Evolutionary conservation across 2,797 vertebrate genomes (phyloP).

Genomic region (Typhlichthys subterraneus): DNA sequence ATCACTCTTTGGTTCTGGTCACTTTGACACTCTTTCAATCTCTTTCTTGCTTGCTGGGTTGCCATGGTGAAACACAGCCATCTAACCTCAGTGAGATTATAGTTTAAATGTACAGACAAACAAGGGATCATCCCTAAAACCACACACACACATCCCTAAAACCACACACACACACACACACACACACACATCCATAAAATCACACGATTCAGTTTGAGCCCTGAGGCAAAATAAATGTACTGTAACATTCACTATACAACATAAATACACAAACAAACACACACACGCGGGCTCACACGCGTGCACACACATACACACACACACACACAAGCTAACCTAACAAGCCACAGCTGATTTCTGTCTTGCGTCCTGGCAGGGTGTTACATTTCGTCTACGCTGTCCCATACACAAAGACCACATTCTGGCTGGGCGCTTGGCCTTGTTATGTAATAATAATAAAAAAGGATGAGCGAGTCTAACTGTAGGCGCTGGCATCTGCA

Average conservation of each 20-base stretch:
- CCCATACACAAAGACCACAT: slow-evolving; percentile 63
- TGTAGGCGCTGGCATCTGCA: slow-evolving; percentile 49
- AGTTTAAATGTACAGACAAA: slow-evolving; percentile 35
- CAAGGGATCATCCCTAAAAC: slow-evolving; percentile 52
- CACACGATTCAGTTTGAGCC: background rate
- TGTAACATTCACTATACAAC: background rate
- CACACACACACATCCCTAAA: slow-evolving; percentile 11
- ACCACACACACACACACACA: slow-evolving; percentile 2
- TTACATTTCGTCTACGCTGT: slow-evolving; percentile 38
- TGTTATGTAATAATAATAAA: too few species aligned
- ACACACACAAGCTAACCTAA: background rate
- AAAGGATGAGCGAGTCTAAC: slow-evolving; percentile 37
- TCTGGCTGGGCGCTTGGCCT: slow-evolving; percentile 38
- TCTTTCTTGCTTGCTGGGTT: too few species aligned
- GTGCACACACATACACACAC: background rate
- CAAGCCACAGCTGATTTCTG: slow-evolving; percentile 39
- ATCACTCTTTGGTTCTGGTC: too few species aligned
- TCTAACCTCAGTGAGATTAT: too few species aligned
- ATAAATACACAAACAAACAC: slow-evolving; percentile 2
- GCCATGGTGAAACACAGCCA: too few species aligned
- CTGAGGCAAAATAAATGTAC: background rate
- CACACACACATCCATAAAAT: background rate
- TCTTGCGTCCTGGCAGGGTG: slow-evolving; percentile 22
- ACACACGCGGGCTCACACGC: background rate
- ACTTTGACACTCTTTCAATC: too few species aligned